Evolutionary conservation across 2,113 vertebrate species (phyloP).

Genomic region (Atractosteus spatula): DNA sequence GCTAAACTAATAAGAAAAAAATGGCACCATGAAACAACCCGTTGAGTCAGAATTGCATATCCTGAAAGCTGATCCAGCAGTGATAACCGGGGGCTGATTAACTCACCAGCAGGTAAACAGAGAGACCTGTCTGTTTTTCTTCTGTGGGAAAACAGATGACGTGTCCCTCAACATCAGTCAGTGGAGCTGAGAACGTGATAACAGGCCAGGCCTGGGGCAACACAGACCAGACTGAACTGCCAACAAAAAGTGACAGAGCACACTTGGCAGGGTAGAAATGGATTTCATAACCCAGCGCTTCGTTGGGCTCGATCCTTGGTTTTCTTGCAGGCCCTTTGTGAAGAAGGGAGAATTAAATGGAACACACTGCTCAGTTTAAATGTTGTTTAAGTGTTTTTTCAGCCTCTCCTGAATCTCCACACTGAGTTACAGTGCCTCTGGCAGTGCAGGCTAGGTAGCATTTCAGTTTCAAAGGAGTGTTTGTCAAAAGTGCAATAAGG

Average conservation of each 20-base stretch:
- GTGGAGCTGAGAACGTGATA: neutral
- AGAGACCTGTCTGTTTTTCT: neutral
- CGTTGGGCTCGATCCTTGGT: neutral
- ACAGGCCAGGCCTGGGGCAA: neutral
- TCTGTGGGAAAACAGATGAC: conserved; percentile 6
- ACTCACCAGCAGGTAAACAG: neutral
- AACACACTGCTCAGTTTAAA: too few species aligned
- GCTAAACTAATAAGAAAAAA: too few species aligned
- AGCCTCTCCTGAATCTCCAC: too few species aligned
- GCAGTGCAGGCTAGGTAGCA: too few species aligned
- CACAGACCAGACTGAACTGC: neutral
- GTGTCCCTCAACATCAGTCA: conserved; percentile 2
- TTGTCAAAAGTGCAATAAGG: too few species aligned
- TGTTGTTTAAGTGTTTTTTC: too few species aligned
- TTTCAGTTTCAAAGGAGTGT: too few species aligned
- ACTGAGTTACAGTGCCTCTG: too few species aligned
- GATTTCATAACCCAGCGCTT: neutral
- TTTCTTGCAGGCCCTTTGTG: neutral
- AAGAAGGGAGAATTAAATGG: too few species aligned
- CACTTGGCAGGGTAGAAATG: neutral
- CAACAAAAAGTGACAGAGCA: neutral
- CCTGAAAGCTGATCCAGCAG: neutral
- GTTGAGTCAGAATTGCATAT: neutral
- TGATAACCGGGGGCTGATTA: neutral
- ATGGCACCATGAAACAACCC: too few species aligned